Evolutionary conservation across 2,888 invertebrate genomes (phyloP).

Genomic region (Pachymerium ferrugineum): DNA sequence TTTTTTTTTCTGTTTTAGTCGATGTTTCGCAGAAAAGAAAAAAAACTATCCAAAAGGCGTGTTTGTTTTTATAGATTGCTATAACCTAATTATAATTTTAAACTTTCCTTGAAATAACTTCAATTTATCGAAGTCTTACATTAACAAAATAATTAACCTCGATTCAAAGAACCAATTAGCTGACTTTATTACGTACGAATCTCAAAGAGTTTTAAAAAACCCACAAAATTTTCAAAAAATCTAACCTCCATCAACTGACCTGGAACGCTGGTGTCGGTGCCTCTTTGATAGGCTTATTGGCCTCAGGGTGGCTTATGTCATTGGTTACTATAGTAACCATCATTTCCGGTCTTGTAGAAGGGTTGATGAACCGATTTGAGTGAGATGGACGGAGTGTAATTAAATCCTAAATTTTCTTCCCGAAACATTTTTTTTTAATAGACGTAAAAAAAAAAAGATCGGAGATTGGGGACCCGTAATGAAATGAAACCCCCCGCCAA

Average conservation of each 20-base stretch:
- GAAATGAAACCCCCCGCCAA: neutral
- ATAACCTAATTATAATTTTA: too few relatives aligned
- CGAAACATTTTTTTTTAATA: too few relatives aligned
- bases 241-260: neutral
- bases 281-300: constrained; percentile 13
- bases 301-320: constrained; percentile 4
- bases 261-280: neutral
- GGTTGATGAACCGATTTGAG: neutral
- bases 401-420: neutral
- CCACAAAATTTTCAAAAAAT: neutral
- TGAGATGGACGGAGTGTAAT: neutral
- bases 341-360: neutral
- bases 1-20: too few relatives aligned
- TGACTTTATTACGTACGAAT: too few relatives aligned
- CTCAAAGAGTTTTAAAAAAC: neutral
- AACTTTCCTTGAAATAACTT: too few relatives aligned
- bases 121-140: too few relatives aligned
- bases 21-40: too few relatives aligned
- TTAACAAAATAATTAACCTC: too few relatives aligned
- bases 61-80: too few relatives aligned
- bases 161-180: too few relatives aligned
- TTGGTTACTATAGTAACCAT: neutral
- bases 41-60: too few relatives aligned
- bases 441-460: neutral
- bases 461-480: neutral